Base-by-base conservation (phyloP, 2,888 invertebrate genomes). In the Diplolepis rosae region DNA sequence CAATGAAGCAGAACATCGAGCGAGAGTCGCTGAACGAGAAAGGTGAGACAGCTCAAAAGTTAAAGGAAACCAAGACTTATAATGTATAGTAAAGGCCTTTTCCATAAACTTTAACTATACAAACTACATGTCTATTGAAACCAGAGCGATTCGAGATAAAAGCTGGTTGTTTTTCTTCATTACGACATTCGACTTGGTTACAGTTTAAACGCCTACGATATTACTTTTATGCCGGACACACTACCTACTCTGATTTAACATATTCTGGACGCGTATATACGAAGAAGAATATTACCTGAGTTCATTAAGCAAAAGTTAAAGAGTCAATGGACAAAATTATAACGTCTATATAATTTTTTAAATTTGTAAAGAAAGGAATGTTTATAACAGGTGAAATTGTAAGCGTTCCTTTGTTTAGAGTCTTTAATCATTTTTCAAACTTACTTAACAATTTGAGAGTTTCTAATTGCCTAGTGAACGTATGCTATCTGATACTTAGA, bases 1-100 rank as follows among this genome's bases (percentile, higher is more conserved):
- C 84, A 90, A 84, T 89, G 90, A 86, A 24, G 91, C 92, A 67
- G 89, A 91, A 61, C 86, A 85, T 70, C 85, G 88, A 65, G 88
- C 87, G 56, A 85, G 83, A 79, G 77, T 82, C 54, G 88, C 88
- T 65, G 88, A 88, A 79, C 87, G 80, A 56, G 88, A 88, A 77
- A 90, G 92, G 93, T 93, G 87, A 89, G 88, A 24, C 39, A 9
- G n/a, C n/a, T 39, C 13, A 27, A 61, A 61, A n/a, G 24, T 39
- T 7, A 27, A 61, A 61, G 27, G 24, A 22, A 61, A 61, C 24
- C 30, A 13, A 54, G 13, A 54, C 15, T 15, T 32, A 54, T 22
- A 24, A 35, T 22, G n/a, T 27, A n/a, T 39, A 22, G n/a, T 35
- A 13, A 5, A 56, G 30, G 32, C 15, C 35, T 13, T 32, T 15